Evolutionary conservation across 2,113 vertebrate species (phyloP).

Genomic region (Nesoenas mayeri): DNA sequence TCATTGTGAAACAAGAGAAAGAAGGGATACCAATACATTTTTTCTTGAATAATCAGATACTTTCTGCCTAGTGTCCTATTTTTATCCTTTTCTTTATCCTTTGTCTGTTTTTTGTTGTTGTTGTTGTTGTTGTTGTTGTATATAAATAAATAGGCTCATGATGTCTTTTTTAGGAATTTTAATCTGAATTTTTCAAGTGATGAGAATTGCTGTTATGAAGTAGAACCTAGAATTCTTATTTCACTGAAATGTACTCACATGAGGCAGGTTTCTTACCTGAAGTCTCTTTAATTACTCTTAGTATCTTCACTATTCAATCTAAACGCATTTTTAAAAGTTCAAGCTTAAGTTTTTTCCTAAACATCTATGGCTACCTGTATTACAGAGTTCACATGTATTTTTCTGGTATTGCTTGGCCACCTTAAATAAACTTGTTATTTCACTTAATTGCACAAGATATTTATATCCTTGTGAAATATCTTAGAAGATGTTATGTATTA

Average conservation of each 20-base stretch:
- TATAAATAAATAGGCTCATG: neutral
- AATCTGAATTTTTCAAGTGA: neutral
- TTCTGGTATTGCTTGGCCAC: neutral
- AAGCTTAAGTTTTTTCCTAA: neutral
- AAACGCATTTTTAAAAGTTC: neutral
- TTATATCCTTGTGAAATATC: neutral
- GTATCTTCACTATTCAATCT: neutral
- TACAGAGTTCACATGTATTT: neutral
- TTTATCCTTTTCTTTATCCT: neutral
- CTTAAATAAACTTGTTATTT: neutral
- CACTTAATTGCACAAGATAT: neutral
- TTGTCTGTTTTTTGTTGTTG: neutral
- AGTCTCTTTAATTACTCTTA: neutral
- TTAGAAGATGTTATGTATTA: neutral
- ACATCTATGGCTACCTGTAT: neutral
- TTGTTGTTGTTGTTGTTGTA: neutral
- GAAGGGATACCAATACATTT: neutral
- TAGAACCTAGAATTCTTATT: neutral
- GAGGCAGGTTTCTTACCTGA: neutral
- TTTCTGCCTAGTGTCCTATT: neutral
- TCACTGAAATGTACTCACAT: neutral
- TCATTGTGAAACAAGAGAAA: neutral
- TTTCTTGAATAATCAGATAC: neutral
- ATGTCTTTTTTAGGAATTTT: neutral
- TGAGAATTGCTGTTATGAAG: neutral